These are phyloP conservation scores for Synanthedon myopaeformis DNA, from an alignment of 2,888 invertebrate species.

Conservation along the genomic window DNA sequence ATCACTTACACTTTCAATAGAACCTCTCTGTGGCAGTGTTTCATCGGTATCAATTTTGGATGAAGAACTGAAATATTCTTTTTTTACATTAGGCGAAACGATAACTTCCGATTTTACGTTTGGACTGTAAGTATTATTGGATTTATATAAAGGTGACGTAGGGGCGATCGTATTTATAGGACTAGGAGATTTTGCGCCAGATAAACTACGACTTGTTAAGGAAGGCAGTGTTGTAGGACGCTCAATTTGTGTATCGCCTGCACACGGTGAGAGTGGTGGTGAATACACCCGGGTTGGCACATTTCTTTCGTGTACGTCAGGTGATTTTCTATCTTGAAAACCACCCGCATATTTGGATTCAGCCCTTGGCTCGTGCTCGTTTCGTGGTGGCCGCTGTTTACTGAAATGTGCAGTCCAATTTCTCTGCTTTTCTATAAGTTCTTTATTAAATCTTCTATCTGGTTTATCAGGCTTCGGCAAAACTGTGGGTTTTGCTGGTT, in stretches of 20 bases:
- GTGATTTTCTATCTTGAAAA: constrained; percentile 49
- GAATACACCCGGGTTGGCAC: constrained; percentile 61
- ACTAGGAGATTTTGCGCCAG: constrained; percentile 54
- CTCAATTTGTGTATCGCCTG: constrained; percentile 67
- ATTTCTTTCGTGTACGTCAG: constrained; percentile 45
- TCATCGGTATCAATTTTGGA: constrained; percentile 24
- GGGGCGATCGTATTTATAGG: constrained; percentile 45
- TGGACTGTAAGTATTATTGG: constrained; percentile 31
- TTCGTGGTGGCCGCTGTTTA: constrained; percentile 72
- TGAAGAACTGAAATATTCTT: constrained; percentile 33
- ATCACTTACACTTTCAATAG: constrained; percentile 26
- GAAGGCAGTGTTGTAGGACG: constrained; percentile 54
- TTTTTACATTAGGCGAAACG: constrained; percentile 29
- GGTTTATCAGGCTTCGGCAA: constrained; percentile 85
- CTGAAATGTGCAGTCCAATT: constrained; percentile 94
- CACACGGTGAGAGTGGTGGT: constrained; percentile 68
- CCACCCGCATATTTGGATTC: constrained; percentile 45
- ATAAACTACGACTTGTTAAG: constrained; percentile 43
- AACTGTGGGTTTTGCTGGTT: constrained; percentile 67
- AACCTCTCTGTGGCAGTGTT: constrained; percentile 15
- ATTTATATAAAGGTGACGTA: constrained; percentile 37
- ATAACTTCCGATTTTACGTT: constrained; percentile 31
- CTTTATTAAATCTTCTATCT: constrained; percentile 85
- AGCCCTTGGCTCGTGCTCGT: constrained; percentile 28
- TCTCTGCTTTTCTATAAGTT: constrained; percentile 89